A percentile compares a stretch with the other conserved stretches of the same genome.
phyloP scores from a whole-genome alignment of 2,888 invertebrate species.

The Drosophila fungiperda region DNA sequence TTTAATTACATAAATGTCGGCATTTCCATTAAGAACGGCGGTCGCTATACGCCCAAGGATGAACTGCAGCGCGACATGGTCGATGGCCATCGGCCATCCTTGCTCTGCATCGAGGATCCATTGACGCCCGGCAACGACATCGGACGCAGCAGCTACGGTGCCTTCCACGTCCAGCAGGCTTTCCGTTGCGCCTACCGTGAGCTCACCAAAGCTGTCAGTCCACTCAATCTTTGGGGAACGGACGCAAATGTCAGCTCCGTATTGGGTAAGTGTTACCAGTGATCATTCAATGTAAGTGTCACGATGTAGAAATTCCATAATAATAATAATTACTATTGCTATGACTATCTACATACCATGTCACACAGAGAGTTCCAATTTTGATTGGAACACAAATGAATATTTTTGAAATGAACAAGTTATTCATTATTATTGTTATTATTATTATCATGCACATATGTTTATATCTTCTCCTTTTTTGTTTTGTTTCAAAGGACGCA shows the following conservation, averaged over 20 bases:
- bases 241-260: conserved; percentile 88
- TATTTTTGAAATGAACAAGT: not conserved
- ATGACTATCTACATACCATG: not conserved
- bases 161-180: conserved; percentile 91
- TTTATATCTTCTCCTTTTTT: not conserved
- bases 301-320: not conserved
- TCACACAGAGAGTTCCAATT: not conserved
- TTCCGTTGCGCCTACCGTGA: conserved; percentile 98
- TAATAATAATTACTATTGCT: not conserved
- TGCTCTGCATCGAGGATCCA: conserved; percentile 99
- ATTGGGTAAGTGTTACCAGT: conserved; percentile 85
- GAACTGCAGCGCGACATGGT: conserved; percentile 97
- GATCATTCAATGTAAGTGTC: not conserved
- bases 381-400: not conserved
- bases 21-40: conserved; percentile 96
- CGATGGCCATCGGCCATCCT: conserved; percentile 96
- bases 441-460: no score
- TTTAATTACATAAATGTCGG: conserved; percentile 96
- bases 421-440: not conserved
- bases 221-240: conserved; percentile 86
- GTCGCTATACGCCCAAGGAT: conserved; percentile 96
- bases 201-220: conserved; percentile 91
- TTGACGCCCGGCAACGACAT: conserved; percentile 98
- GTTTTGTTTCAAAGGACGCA: conserved; percentile 88
- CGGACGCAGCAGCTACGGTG: conserved; percentile 96